These are phyloP conservation scores for Amphipoea lucens DNA, from an alignment of 2,888 invertebrate species.

Conservation along the genomic window DNA sequence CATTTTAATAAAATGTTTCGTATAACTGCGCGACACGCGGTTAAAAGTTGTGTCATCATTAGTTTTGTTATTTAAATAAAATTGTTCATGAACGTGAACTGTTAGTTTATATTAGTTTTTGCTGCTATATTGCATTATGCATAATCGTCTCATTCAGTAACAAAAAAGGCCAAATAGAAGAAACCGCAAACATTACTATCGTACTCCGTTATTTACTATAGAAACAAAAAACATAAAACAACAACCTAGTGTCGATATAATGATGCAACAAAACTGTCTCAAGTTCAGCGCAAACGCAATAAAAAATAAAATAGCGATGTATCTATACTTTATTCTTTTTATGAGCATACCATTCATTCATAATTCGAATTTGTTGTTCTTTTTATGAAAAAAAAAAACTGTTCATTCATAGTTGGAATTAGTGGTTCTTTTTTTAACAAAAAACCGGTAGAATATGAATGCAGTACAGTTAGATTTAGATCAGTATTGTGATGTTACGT, in stretches of 20 bases:
- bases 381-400: slow-evolving; percentile 25
- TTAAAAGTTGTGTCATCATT: no score
- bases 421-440: not conserved
- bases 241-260: not conserved
- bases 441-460: slow-evolving; percentile 10
- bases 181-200: slow-evolving; percentile 15
- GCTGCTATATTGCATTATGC: not conserved
- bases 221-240: slow-evolving; percentile 27
- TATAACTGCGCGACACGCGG: not conserved
- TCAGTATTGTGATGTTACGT: slow-evolving; percentile 4
- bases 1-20: not conserved
- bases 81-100: slow-evolving; percentile 3
- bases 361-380: slow-evolving; percentile 7
- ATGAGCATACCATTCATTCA: slow-evolving; percentile 40
- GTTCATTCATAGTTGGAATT: slow-evolving; percentile 41
- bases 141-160: slow-evolving; percentile 2
- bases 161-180: not conserved
- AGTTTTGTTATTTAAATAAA: not conserved
- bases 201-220: slow-evolving; percentile 7
- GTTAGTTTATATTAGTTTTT: not conserved
- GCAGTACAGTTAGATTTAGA: slow-evolving; percentile 4
- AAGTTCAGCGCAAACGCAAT: slow-evolving; percentile 57
- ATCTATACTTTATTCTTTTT: slow-evolving; percentile 16
- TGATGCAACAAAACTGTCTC: slow-evolving; percentile 40
- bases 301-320: slow-evolving; percentile 34